These are phyloP conservation scores for Diceros bicornis DNA, from an alignment of 2,797 vertebrate genomes.

Conservation along the genomic window DNA sequence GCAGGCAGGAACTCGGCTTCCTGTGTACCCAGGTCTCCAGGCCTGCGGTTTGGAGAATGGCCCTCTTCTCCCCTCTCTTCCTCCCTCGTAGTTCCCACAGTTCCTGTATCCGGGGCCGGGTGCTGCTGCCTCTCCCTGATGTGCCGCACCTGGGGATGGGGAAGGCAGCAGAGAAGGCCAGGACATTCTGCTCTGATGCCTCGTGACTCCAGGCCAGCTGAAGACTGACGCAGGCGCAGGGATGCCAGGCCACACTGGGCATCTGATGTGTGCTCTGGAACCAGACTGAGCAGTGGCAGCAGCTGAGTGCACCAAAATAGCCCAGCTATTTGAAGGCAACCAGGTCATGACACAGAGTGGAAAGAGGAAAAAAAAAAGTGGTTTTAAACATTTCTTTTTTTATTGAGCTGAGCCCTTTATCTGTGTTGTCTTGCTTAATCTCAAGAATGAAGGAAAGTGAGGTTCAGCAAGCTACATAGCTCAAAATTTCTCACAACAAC, in stretches of 20 bases:
- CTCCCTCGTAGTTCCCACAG: not conserved
- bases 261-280: constrained; percentile 53
- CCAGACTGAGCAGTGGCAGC: constrained; percentile 21
- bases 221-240: not conserved
- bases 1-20: not conserved
- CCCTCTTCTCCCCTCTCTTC: no score
- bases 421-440: constrained; percentile 44
- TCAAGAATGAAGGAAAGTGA: not conserved
- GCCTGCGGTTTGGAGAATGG: not conserved
- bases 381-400: not conserved
- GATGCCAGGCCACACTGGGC: not conserved
- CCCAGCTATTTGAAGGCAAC: constrained; percentile 70
- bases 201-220: not conserved
- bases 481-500: not conserved
- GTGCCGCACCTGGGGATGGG: not conserved
- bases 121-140: not conserved
- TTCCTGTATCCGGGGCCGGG: not conserved
- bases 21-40: not conserved
- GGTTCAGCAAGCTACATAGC: not conserved
- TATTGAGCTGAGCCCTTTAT: not conserved
- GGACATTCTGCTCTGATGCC: not conserved
- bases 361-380: not conserved
- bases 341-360: constrained; percentile 50
- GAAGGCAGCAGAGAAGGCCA: fast-evolving
- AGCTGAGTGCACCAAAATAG: constrained; percentile 67